phyloP scores from a whole-genome alignment of 1,140 invertebrate genomes.

The Laodelphax striatellus region DNA sequence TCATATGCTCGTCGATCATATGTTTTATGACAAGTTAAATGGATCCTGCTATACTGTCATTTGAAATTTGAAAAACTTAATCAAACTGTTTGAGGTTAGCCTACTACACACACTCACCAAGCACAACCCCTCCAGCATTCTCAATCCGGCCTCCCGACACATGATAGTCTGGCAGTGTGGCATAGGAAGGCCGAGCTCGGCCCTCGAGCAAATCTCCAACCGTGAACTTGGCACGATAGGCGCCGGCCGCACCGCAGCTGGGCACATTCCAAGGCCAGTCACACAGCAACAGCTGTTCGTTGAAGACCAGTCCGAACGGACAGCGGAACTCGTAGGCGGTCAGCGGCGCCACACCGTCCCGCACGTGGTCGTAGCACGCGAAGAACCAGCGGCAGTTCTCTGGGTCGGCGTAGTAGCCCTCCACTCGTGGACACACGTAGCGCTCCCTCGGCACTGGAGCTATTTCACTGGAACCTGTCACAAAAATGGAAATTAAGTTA shows the following conservation, averaged over 20 bases:
- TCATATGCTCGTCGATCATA: too few relatives aligned
- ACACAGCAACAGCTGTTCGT: slow-evolving; percentile 55
- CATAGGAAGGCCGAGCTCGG: slow-evolving; percentile 21
- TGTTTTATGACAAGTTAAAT: too few relatives aligned
- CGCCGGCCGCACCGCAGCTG: slow-evolving; percentile 16
- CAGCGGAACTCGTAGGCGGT: slow-evolving; percentile 72
- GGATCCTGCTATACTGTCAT: too few relatives aligned
- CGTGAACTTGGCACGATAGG: slow-evolving; percentile 14
- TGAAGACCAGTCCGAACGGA: slow-evolving; percentile 69
- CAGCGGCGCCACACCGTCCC: slow-evolving; percentile 36
- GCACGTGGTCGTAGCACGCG: slow-evolving; percentile 63
- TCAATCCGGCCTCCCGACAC: slow-evolving; percentile 26
- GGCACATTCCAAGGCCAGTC: slow-evolving; percentile 66
- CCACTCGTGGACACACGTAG: slow-evolving; percentile 45
- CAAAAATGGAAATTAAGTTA: not conserved
- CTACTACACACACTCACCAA: slow-evolving; percentile 20
- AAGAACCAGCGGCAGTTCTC: slow-evolving; percentile 80
- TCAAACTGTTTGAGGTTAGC: too few relatives aligned
- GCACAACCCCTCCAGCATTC: slow-evolving; percentile 21
- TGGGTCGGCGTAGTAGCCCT: slow-evolving; percentile 66
- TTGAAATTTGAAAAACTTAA: too few relatives aligned
- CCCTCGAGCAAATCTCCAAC: slow-evolving; percentile 23
- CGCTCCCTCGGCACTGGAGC: slow-evolving; percentile 50
- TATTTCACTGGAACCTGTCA: slow-evolving; percentile 55
- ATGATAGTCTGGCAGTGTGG: slow-evolving; percentile 21